Percentiles rank a stretch among this genome's conserved stretches.
phyloP scores from a whole-genome alignment of 2,797 vertebrate genomes.

The Oreochromis grahami region DNA sequence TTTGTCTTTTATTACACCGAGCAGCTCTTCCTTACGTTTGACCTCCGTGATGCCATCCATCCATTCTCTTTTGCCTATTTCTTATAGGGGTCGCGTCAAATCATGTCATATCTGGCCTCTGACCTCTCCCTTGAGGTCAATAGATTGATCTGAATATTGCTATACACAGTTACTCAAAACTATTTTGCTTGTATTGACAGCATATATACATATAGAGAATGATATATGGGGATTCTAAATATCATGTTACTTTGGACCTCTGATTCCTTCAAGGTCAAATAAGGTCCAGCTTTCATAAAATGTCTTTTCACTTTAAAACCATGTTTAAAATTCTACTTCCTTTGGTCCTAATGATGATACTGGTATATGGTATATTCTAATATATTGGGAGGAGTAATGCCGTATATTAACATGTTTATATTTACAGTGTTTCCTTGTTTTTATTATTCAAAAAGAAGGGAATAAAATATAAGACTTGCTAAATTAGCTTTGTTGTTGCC shows the following conservation, averaged over 20 bases:
- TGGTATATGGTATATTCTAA: background rate
- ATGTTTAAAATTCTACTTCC: background rate
- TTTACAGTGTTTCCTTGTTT: background rate
- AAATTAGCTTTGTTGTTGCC: background rate
- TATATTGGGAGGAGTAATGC: background rate
- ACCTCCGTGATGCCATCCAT: background rate
- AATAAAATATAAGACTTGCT: background rate
- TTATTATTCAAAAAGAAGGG: background rate
- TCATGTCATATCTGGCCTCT: background rate
- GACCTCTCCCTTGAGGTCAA: background rate
- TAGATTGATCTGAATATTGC: no score
- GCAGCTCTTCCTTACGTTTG: background rate
- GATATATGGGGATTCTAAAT: background rate
- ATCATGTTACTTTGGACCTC: background rate
- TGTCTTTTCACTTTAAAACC: background rate
- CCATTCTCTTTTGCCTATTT: background rate
- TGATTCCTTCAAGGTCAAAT: background rate
- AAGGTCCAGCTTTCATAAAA: background rate
- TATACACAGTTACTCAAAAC: background rate
- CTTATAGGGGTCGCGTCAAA: accelerated
- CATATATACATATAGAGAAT: accelerated
- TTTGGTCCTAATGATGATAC: background rate
- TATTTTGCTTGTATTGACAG: background rate
- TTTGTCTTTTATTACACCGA: background rate
- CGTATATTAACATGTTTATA: background rate